Evolutionary conservation across 1,140 invertebrate genomes (phyloP).

Genomic region (Pachypeltis micranthus): DNA sequence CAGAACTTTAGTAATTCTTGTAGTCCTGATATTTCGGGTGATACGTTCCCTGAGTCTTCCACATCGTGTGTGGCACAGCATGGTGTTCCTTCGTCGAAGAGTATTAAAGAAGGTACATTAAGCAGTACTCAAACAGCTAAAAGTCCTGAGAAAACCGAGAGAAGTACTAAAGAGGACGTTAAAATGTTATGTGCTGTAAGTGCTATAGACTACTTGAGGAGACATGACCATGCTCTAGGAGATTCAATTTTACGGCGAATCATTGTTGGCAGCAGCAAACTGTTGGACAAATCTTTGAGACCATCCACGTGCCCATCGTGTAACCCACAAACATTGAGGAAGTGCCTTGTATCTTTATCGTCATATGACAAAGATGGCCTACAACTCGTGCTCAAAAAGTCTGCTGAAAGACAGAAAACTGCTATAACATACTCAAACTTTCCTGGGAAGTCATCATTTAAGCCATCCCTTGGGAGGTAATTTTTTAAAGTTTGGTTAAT

Average conservation of each 20-base stretch:
- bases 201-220: background rate
- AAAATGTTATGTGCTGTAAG: too few species aligned
- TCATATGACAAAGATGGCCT: background rate
- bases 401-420: background rate
- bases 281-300: background rate
- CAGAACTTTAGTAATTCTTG: too few species aligned
- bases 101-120: too few species aligned
- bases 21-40: too few species aligned
- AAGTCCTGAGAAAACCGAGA: too few species aligned
- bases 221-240: background rate
- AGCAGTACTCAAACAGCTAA: too few species aligned
- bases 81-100: too few species aligned
- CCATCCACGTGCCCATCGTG: background rate
- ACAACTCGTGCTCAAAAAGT: background rate
- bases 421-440: background rate
- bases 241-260: background rate
- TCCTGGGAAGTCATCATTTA: background rate
- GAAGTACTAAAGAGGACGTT: too few species aligned
- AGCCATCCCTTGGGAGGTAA: slow-evolving; percentile 1
- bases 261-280: background rate
- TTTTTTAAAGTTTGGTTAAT: too few species aligned
- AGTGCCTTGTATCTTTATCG: background rate
- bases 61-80: too few species aligned
- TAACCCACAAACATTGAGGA: background rate
- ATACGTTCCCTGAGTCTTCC: too few species aligned